These are phyloP conservation scores for Drosophila sp. DNA, from an alignment of 1,140 invertebrate species.

Conservation along the genomic window DNA sequence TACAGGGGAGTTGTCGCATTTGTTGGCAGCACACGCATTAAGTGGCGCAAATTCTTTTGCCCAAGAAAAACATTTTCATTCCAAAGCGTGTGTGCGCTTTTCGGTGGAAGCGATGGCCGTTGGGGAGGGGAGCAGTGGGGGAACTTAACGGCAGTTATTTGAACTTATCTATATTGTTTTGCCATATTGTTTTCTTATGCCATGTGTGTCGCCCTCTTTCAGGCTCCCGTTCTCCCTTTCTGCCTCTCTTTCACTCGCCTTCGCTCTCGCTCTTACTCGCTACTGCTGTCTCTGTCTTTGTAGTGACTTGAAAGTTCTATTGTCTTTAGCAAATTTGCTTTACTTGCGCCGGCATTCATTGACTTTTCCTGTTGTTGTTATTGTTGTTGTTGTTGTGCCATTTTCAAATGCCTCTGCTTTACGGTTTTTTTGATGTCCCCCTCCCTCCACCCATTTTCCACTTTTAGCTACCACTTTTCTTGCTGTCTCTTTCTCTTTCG, in stretches of 20 bases:
- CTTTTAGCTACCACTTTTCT: conserved; percentile 3
- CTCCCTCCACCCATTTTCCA: neutral
- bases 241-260: neutral
- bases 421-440: conserved; percentile 13
- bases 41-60: conserved; percentile 65
- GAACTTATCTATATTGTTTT: conserved; percentile 83
- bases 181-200: conserved; percentile 82
- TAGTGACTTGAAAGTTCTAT: conserved; percentile 67
- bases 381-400: conserved; percentile 54
- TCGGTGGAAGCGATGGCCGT: neutral
- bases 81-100: conserved; percentile 62
- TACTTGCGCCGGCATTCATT: conserved; percentile 78
- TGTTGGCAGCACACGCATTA: conserved; percentile 47
- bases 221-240: neutral
- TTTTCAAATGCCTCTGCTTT: conserved; percentile 69
- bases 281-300: conserved; percentile 2
- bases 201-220: conserved; percentile 65
- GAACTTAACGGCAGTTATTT: conserved; percentile 65
- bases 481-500: conserved; percentile 15
- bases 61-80: conserved; percentile 80
- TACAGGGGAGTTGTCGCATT: conserved; percentile 43
- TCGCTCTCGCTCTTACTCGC: neutral
- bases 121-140: neutral
- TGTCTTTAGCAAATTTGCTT: conserved; percentile 82
- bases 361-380: conserved; percentile 62